phyloP scores from a whole-genome alignment of 2,888 invertebrate genomes.

The Physocephala rufipes region DNA sequence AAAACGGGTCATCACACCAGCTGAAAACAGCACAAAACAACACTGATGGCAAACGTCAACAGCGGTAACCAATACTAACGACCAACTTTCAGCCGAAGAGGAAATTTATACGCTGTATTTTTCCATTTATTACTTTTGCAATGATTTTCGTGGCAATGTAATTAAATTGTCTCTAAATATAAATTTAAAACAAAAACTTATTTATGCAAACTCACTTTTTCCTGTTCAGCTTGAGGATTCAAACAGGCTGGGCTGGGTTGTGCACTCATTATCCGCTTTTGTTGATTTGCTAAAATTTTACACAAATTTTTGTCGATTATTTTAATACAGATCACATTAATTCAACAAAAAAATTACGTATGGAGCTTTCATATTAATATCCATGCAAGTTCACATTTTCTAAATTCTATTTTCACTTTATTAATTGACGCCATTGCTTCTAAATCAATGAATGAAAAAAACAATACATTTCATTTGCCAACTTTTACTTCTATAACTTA shows the following conservation, averaged over 20 bases:
- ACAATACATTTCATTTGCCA: not conserved
- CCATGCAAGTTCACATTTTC: not conserved
- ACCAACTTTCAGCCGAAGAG: no score
- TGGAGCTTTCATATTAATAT: not conserved
- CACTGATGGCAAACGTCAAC: no score
- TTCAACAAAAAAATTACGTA: not conserved
- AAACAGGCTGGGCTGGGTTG: slow-evolving; percentile 81
- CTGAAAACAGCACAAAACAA: no score
- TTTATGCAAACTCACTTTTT: slow-evolving; percentile 64
- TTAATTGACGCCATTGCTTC: slow-evolving; percentile 28
- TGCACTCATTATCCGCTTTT: slow-evolving; percentile 71
- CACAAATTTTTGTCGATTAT: slow-evolving; percentile 8
- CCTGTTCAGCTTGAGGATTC: slow-evolving; percentile 77
- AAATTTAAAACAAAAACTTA: not conserved
- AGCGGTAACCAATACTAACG: no score
- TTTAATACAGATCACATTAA: slow-evolving; percentile 5
- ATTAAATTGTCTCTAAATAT: not conserved
- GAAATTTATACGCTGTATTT: not conserved
- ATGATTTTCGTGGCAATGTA: no score
- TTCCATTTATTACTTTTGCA: no score
- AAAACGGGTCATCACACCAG: no score
- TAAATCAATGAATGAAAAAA: slow-evolving; percentile 16
- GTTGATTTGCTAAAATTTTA: slow-evolving; percentile 6
- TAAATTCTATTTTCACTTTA: slow-evolving; percentile 37
- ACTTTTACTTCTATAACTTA: slow-evolving; percentile 42